Conservation (phyloP, 2,113 vertebrate genomes). For the Syngnathus floridae region DNA sequence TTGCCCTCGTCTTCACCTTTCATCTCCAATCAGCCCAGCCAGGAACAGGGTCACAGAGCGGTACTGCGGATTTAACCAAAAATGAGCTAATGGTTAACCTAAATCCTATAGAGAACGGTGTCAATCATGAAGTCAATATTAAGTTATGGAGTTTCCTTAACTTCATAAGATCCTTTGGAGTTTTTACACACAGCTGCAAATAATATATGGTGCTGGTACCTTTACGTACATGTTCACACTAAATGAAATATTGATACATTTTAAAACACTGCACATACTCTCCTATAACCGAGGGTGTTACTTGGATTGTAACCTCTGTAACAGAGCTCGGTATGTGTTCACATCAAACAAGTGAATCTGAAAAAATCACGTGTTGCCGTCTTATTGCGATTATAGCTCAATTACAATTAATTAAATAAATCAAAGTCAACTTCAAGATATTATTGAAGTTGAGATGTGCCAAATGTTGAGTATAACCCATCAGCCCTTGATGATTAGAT, state of each 20-base stretch:
- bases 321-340: neutral
- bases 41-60: conserved; percentile 55
- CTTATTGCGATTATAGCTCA: neutral
- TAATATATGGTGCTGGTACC: neutral
- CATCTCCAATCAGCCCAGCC: conserved; percentile 59
- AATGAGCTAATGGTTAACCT: conserved; percentile 39
- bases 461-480: neutral
- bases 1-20: conserved; percentile 71
- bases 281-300: neutral
- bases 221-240: neutral
- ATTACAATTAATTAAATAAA: neutral
- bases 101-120: conserved; percentile 58
- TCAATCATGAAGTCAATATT: conserved; percentile 40
- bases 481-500: conserved; percentile 44
- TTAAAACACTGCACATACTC: neutral
- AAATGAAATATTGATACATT: neutral
- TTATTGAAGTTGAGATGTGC: too few relatives aligned
- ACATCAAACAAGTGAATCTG: neutral
- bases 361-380: neutral
- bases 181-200: neutral
- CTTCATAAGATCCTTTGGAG: conserved; percentile 10
- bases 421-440: neutral
- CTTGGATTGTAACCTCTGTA: conserved; percentile 15
- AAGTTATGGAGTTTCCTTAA: conserved; percentile 27
- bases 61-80: conserved; percentile 58